phyloP scores from a whole-genome alignment of 2,797 vertebrate species.

The Antennarius maculatus region DNA sequence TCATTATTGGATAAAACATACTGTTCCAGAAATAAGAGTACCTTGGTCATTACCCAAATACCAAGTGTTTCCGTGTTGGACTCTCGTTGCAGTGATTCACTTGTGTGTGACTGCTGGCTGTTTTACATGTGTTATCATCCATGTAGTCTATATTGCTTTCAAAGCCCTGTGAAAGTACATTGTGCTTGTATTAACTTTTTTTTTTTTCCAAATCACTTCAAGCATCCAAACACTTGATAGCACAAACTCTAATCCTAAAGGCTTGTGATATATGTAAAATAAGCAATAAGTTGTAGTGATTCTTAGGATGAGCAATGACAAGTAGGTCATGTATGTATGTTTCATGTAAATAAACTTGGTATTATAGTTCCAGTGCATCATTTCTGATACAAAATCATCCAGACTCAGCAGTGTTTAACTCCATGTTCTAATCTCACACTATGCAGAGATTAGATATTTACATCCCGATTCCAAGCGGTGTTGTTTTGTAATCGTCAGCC shows the following conservation, averaged over 20 bases:
- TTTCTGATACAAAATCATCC: neutral
- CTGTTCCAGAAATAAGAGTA: slow-evolving; percentile 50
- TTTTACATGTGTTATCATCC: slow-evolving; percentile 34
- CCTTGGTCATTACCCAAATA: slow-evolving; percentile 36
- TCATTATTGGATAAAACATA: slow-evolving; percentile 37
- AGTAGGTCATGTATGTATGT: slow-evolving; percentile 57
- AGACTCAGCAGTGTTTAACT: neutral
- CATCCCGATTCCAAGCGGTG: too few relatives aligned
- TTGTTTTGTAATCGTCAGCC: too few relatives aligned
- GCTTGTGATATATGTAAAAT: slow-evolving; percentile 51
- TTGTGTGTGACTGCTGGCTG: slow-evolving; percentile 33
- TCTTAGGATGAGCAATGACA: slow-evolving; percentile 36
- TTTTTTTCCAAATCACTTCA: slow-evolving; percentile 34
- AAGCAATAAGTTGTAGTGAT: slow-evolving; percentile 60
- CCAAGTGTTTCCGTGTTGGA: slow-evolving; percentile 36
- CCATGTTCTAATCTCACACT: neutral
- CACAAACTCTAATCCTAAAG: slow-evolving; percentile 46
- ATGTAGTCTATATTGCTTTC: slow-evolving; percentile 33
- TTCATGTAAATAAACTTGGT: slow-evolving; percentile 73
- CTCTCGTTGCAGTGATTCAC: slow-evolving; percentile 31
- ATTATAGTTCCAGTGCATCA: slow-evolving; percentile 24
- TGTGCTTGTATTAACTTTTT: slow-evolving; percentile 12
- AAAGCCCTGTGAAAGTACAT: slow-evolving; percentile 33
- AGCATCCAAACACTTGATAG: slow-evolving; percentile 46
- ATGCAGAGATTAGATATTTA: too few relatives aligned